Conservation (phyloP, 2,797 vertebrate species). For the Scarus forsteni region DNA sequence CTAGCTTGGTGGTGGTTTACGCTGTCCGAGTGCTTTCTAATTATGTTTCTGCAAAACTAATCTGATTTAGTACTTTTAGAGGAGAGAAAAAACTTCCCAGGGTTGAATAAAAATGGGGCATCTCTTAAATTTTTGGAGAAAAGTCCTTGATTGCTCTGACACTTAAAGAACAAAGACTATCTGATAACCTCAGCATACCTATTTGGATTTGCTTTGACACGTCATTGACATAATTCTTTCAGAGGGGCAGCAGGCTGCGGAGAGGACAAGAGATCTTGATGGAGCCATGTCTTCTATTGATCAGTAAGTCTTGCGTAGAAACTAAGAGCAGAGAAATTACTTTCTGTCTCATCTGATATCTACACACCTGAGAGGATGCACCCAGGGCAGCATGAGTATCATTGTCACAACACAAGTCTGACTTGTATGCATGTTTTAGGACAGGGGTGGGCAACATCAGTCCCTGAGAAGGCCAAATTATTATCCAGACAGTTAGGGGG, state of each 20-base stretch:
- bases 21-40: neutral
- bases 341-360: neutral
- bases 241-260: constrained; percentile 45
- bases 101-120: no score
- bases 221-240: neutral
- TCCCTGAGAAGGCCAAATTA: no score
- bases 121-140: no score
- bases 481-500: no score
- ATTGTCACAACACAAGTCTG: neutral
- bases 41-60: constrained; percentile 8
- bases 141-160: no score
- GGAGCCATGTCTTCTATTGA: constrained; percentile 61
- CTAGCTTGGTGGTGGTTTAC: no score
- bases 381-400: neutral
- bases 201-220: no score
- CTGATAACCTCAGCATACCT: no score
- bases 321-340: neutral
- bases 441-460: no score
- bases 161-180: no score
- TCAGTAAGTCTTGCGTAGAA: constrained; percentile 64
- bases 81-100: neutral
- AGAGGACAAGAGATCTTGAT: constrained; percentile 40
- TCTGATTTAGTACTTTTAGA: neutral
- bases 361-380: neutral
- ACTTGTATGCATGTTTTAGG: neutral